A percentile compares a stretch with the other conserved stretches of the same genome.
Evolutionary conservation across 1,140 invertebrate genomes (phyloP).

Genomic region (Zophobas morio): DNA sequence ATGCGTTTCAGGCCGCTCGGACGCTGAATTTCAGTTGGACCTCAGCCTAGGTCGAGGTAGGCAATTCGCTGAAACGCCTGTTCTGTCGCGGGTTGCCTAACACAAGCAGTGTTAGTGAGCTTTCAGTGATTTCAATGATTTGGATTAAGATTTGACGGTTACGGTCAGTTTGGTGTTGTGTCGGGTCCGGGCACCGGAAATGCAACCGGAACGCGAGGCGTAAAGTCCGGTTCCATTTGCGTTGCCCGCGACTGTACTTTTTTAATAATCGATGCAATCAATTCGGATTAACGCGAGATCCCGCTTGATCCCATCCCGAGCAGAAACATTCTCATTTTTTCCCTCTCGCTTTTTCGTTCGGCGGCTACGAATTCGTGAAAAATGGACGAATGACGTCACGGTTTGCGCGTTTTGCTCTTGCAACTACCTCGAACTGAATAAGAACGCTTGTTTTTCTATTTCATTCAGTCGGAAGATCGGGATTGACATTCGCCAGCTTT

Average conservation of each 20-base stretch:
- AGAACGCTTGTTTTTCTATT: no score
- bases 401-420: neutral
- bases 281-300: slow-evolving; percentile 20
- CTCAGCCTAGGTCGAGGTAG: slow-evolving; percentile 47
- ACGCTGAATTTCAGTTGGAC: slow-evolving; percentile 50
- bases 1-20: slow-evolving; percentile 31
- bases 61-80: slow-evolving; percentile 18
- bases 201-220: neutral
- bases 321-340: slow-evolving; percentile 12
- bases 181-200: slow-evolving; percentile 2
- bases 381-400: neutral
- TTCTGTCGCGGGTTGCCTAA: slow-evolving; percentile 49
- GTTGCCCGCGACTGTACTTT: slow-evolving; percentile 14
- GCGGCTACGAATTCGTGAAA: neutral
- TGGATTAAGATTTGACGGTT: slow-evolving; percentile 31
- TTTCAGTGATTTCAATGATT: slow-evolving; percentile 34
- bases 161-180: slow-evolving; percentile 29
- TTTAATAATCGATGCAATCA: slow-evolving; percentile 36
- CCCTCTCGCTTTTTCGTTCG: neutral
- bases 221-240: slow-evolving; percentile 6
- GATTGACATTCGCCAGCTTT: no score
- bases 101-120: slow-evolving; percentile 1
- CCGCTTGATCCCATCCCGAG: neutral
- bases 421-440: no score
- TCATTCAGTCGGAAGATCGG: no score